Evolutionary conservation across 2,888 invertebrate species (phyloP), one percentile per base, ranked within the genome.

Genomic region (Ichneumoninae sp.): DNA sequence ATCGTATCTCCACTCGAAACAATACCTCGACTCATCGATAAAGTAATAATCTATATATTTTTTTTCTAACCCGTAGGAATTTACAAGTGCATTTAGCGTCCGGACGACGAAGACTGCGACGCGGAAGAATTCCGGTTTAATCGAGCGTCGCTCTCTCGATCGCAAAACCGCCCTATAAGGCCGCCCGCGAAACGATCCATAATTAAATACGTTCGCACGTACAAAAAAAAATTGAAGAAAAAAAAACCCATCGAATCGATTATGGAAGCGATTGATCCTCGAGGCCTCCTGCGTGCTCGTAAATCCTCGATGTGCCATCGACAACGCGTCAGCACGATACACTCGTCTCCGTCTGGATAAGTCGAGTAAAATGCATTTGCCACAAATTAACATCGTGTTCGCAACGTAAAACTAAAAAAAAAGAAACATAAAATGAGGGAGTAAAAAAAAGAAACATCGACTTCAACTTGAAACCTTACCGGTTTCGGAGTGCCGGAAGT

Each of bases 401-500:
- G 44, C 8, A 22, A 19, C 13, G 19, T 33, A 26, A 16, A 47
- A 69, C 16, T 13, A 57, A 22, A 65, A 52, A 65, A 65, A 13
- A 40, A 74, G 0, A 44, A 30, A 62, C n/a, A 52, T 50, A 70
- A 74, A 47, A 8, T 13, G 57, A 26, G 3, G 10, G 10, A 16
- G 50, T 52, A 52, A n/a, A 65, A 44, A 30, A 75, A 77, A 16
- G 19, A 75, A 44, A 66, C 19, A 65, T 33, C 1, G 54, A 44
- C 22, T 69, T 66, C 76, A 79, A 84, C 75, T 84, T 84, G 84
- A 82, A 82, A 71, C 70, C 44, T 69, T 65, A 57, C 85, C 76
- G 80, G 71, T 79, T 85, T 86, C 70, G 80, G 79, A 71, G 54
- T 81, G 75, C 78, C 86, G 86, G 86, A 86, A 85, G 85, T 69